Evolutionary conservation across 2,888 invertebrate genomes (phyloP).

Genomic region (Ryuthela nishihirai): DNA sequence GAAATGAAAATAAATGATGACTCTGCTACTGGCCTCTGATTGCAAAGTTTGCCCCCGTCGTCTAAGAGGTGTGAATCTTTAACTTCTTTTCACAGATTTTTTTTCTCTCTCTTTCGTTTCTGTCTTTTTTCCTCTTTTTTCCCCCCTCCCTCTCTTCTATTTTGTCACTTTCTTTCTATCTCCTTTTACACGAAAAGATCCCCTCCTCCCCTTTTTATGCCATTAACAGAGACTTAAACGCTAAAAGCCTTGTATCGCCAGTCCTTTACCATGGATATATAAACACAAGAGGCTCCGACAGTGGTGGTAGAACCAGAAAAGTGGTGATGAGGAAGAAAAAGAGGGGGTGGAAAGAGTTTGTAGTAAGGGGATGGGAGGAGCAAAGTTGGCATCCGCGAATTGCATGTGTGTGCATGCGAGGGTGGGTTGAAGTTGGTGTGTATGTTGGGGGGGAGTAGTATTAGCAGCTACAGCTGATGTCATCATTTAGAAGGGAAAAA

Average conservation of each 20-base stretch:
- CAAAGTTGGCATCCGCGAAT: too few species aligned
- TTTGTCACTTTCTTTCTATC: neutral
- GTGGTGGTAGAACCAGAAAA: neutral
- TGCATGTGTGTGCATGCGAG: too few species aligned
- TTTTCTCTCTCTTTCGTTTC: conserved; percentile 2
- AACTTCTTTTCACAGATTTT: too few species aligned
- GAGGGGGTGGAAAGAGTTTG: too few species aligned
- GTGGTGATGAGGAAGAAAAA: too few species aligned
- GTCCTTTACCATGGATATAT: conserved; percentile 10
- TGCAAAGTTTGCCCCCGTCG: neutral
- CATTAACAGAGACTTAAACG: conserved; percentile 28
- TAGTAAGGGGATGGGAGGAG: too few species aligned
- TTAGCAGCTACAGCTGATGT: too few species aligned
- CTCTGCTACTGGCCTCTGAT: neutral
- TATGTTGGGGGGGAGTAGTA: too few species aligned
- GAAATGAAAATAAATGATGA: conserved; percentile 37
- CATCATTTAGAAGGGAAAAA: too few species aligned
- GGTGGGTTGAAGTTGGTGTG: too few species aligned
- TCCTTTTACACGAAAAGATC: conserved; percentile 4
- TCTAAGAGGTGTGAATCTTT: conserved; percentile 13
- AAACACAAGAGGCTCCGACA: conserved; percentile 21
- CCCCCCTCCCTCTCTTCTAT: conserved; percentile 1
- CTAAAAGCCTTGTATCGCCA: conserved; percentile 24
- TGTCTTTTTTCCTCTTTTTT: conserved; percentile 5
- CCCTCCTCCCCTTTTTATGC: conserved; percentile 10